These are phyloP conservation scores for Clupea harengus DNA, from an alignment of 2,113 vertebrate species.

Conservation along the genomic window DNA sequence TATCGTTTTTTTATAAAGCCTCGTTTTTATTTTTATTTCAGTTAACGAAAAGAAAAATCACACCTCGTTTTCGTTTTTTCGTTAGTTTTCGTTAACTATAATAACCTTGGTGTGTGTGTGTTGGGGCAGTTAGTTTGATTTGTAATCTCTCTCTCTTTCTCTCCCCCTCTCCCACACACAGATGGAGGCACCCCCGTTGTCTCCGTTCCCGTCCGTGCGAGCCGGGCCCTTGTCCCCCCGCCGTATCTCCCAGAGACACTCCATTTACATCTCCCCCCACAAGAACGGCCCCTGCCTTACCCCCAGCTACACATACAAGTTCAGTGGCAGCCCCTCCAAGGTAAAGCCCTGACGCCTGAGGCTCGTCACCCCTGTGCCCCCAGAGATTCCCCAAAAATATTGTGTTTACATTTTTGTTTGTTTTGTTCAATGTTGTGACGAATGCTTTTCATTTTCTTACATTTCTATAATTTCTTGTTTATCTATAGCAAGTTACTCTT, in stretches of 20 bases:
- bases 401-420: no score
- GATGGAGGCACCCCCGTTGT: constrained; percentile 85
- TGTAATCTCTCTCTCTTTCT: background rate
- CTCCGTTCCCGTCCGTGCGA: constrained; percentile 86
- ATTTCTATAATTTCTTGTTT: background rate
- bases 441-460: background rate
- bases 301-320: constrained; percentile 81
- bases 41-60: no score
- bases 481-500: background rate
- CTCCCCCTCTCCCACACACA: constrained; percentile 52
- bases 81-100: no score
- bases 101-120: background rate
- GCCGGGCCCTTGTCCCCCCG: constrained; percentile 86
- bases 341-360: constrained; percentile 55
- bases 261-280: constrained; percentile 89
- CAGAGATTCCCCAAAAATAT: no score
- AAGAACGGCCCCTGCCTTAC: constrained; percentile 80
- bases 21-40: no score
- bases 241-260: constrained; percentile 87
- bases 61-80: no score
- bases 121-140: background rate
- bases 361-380: no score
- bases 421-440: no score
- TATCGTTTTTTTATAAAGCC: no score
- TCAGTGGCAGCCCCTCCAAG: constrained; percentile 92